phyloP scores from a whole-genome alignment of 2,797 vertebrate genomes.

The Sebastiscus albofasciatus region DNA sequence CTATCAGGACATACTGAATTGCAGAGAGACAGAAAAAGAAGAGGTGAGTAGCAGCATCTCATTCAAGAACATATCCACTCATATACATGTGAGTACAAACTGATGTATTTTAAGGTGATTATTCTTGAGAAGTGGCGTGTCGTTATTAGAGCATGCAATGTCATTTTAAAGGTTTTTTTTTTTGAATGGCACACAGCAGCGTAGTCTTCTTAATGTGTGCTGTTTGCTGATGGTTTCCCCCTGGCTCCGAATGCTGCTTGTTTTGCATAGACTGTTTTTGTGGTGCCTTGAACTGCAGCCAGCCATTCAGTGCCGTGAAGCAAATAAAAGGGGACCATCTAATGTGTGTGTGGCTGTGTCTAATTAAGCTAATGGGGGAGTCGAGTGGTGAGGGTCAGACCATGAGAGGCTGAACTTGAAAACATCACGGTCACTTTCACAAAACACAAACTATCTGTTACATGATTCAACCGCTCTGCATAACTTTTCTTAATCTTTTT shows the following conservation, averaged over 20 bases:
- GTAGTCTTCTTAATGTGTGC: conserved; percentile 32
- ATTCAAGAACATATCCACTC: not conserved
- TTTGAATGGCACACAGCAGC: conserved; percentile 17
- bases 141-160: conserved; percentile 3
- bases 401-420: conserved; percentile 58
- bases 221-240: conserved; percentile 46
- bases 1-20: conserved; percentile 40
- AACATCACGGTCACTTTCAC: conserved; percentile 55
- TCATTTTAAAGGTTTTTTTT: not conserved
- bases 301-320: conserved; percentile 69
- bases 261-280: conserved; percentile 64
- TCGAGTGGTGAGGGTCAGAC: conserved; percentile 58
- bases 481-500: conserved; percentile 4
- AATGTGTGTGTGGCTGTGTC: conserved; percentile 78
- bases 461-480: not conserved
- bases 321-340: conserved; percentile 45
- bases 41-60: conserved; percentile 66
- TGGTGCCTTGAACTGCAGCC: conserved; percentile 70
- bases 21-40: conserved; percentile 8
- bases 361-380: conserved; percentile 77
- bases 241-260: conserved; percentile 61
- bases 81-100: not conserved
- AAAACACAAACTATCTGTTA: conserved; percentile 4
- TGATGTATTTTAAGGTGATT: not conserved
- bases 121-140: not conserved